These are phyloP conservation scores for Drosophila sechellia DNA, from an alignment of 1,140 invertebrate genomes.

Conservation along the genomic window DNA sequence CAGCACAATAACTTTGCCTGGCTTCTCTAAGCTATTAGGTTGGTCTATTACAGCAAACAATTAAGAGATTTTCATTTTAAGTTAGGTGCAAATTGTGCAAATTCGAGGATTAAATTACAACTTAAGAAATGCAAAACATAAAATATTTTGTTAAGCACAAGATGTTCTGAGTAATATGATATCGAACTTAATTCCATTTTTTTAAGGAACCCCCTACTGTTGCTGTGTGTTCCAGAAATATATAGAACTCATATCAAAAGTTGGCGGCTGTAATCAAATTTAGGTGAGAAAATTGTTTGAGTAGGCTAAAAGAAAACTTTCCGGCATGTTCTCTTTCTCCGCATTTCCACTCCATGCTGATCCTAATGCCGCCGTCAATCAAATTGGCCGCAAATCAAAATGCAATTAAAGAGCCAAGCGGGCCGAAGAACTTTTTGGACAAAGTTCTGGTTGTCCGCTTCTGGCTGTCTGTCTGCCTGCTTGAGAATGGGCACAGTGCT, in stretches of 20 bases:
- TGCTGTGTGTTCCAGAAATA: not conserved
- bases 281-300: slow-evolving; percentile 24
- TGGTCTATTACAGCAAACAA: not conserved
- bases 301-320: slow-evolving; percentile 49
- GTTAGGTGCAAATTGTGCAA: too few relatives aligned
- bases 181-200: too few relatives aligned
- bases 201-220: too few relatives aligned
- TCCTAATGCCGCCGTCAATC: slow-evolving; percentile 41
- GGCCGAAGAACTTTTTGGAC: slow-evolving; percentile 50
- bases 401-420: slow-evolving; percentile 66
- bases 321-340: slow-evolving; percentile 6
- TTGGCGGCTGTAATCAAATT: slow-evolving; percentile 18
- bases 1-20: not conserved
- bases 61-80: too few relatives aligned
- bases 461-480: slow-evolving; percentile 20
- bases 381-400: slow-evolving; percentile 62
- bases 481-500: slow-evolving; percentile 72
- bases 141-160: too few relatives aligned
- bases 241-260: slow-evolving; percentile 12
- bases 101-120: not conserved
- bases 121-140: too few relatives aligned
- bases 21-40: not conserved
- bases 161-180: too few relatives aligned
- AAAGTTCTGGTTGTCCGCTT: slow-evolving; percentile 48
- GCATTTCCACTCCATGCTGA: not conserved